Evolutionary conservation across 2,888 invertebrate species (phyloP).

Genomic region (Archips crataeganus): DNA sequence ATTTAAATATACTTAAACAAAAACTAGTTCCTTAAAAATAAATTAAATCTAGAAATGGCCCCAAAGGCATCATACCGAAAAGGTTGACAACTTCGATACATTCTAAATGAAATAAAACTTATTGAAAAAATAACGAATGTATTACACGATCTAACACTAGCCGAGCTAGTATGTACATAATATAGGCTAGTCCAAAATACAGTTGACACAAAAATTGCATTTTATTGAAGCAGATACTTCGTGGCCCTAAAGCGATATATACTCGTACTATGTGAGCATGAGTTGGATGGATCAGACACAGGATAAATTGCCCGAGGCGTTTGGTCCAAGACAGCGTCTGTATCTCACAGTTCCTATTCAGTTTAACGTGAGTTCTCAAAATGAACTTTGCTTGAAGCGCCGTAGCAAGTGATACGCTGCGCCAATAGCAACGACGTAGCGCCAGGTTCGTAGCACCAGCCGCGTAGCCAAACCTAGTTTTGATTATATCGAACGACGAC

Average conservation of each 20-base stretch:
- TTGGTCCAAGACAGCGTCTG: constrained; percentile 12
- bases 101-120: no score
- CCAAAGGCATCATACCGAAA: no score
- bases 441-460: constrained; percentile 3
- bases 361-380: constrained; percentile 19
- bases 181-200: not conserved
- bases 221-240: not conserved
- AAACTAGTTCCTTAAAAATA: no score
- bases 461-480: not conserved
- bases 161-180: no score
- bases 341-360: constrained; percentile 24
- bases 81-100: no score
- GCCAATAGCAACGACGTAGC: constrained; percentile 6
- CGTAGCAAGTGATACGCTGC: constrained; percentile 22
- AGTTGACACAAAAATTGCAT: not conserved
- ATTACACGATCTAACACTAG: no score
- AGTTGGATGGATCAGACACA: constrained; percentile 5
- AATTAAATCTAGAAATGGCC: no score
- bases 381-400: constrained; percentile 30
- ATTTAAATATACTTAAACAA: no score
- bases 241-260: not conserved
- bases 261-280: not conserved
- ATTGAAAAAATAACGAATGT: no score
- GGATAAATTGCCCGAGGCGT: constrained; percentile 22
- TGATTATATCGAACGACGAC: not conserved